These are phyloP conservation scores for Phyllopteryx taeniolatus DNA, from an alignment of 2,113 vertebrate genomes.

Conservation along the genomic window DNA sequence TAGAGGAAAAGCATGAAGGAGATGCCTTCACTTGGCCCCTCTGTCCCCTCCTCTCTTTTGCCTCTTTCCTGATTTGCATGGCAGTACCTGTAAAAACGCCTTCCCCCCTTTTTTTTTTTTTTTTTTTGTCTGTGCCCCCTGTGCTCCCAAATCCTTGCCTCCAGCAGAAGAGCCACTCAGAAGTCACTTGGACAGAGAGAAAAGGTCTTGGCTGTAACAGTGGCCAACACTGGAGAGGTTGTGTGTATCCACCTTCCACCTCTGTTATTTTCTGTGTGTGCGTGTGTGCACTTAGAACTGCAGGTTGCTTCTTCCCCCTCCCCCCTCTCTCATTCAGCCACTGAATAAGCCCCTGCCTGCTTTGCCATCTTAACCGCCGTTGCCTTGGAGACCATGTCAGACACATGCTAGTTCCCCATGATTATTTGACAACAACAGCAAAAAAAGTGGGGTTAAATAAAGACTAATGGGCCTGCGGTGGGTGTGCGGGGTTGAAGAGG, in stretches of 20 bases:
- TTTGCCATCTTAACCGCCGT: constrained; percentile 74
- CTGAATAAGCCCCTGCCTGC: constrained; percentile 74
- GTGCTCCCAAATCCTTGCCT: constrained; percentile 9
- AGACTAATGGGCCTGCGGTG: constrained; percentile 40
- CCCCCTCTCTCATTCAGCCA: constrained; percentile 69
- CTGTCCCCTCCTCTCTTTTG: constrained; percentile 6
- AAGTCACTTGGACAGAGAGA: constrained; percentile 40
- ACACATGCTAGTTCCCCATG: constrained; percentile 77
- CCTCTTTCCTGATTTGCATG: constrained; percentile 10
- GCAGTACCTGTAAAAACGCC: constrained; percentile 20
- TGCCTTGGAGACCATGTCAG: constrained; percentile 79
- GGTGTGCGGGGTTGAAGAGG: constrained; percentile 20
- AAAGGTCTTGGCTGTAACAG: constrained; percentile 41
- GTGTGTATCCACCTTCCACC: constrained; percentile 16
- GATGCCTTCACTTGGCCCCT: constrained; percentile 1
- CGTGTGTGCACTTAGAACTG: constrained; percentile 28
- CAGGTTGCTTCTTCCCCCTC: constrained; percentile 57
- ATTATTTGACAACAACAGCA: constrained; percentile 75
- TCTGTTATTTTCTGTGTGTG: constrained; percentile 15
- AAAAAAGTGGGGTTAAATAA: constrained; percentile 76
- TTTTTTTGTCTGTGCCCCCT: constrained; percentile 5
- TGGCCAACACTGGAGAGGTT: constrained; percentile 40
- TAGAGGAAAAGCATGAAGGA: constrained; percentile 6
- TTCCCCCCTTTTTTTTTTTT: neutral
- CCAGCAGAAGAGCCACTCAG: constrained; percentile 40